Evolutionary conservation across 2,797 vertebrate genomes (phyloP).

Genomic region (Peromyscus melanophrys): DNA sequence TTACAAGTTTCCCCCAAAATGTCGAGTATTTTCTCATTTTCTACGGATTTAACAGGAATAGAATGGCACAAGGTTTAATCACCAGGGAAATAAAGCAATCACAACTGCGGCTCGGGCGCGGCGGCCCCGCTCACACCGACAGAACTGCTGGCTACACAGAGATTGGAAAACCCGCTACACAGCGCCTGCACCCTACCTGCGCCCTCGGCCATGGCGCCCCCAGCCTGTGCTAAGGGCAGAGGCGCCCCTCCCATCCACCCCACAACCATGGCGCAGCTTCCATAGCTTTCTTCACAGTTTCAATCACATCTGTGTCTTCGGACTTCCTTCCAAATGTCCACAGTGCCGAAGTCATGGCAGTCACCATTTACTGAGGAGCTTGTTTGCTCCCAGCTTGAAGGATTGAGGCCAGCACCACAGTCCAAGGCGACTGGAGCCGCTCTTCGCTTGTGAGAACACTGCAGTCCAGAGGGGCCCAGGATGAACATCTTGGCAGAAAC

Average conservation of each 20-base stretch:
- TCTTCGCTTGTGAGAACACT: not conserved
- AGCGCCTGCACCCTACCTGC: conserved; percentile 76
- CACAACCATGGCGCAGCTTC: conserved; percentile 53
- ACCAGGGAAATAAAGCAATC: conserved; percentile 99
- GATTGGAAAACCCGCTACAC: conserved; percentile 92
- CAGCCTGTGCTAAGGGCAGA: conserved; percentile 88
- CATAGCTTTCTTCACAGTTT: conserved; percentile 70
- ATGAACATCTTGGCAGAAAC: not conserved
- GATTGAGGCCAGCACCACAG: not conserved
- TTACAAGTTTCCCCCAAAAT: conserved; percentile 97
- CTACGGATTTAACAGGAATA: conserved; percentile 99
- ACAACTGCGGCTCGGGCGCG: conserved; percentile 96
- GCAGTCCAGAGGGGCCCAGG: not conserved
- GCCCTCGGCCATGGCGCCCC: conserved; percentile 73
- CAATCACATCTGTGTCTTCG: conserved; percentile 73
- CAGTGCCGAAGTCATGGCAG: not conserved
- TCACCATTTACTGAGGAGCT: not conserved
- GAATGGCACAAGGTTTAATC: conserved; percentile 99
- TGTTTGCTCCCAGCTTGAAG: not conserved
- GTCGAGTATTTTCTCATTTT: conserved; percentile 82
- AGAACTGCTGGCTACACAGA: conserved; percentile 92
- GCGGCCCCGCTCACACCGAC: conserved; percentile 93
- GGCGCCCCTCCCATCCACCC: conserved; percentile 75
- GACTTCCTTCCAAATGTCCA: conserved; percentile 76
- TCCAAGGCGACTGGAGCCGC: not conserved